Base-by-base conservation (phyloP, 2,888 invertebrate species). In the Phymatocera aterrima region DNA sequence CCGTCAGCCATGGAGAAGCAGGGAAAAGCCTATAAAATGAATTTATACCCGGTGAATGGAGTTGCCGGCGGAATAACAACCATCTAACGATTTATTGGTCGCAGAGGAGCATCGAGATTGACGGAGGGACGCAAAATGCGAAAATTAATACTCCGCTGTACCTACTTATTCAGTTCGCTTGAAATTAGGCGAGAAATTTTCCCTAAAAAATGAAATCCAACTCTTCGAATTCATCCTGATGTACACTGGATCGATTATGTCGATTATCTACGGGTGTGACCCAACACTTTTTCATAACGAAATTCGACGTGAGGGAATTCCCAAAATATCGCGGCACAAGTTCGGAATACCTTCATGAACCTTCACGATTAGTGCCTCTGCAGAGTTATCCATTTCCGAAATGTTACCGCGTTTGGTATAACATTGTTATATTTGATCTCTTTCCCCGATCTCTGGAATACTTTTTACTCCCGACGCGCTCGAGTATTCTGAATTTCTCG, bases 21-120 rank as follows among this genome's bases (percentile, higher is more conserved):
- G 68, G 64, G 43, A 43, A 68, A 68, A 68, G 43, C 24, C 68
- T 68, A 68, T 68, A 68, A 68, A 68, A 46, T 68, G 68, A 43
- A 68, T 68, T 68, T 68, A 46, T 68, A 68, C 46, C 68, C 46
- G 3, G 28, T 46, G 68, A 68, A 68, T 68, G 18, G 61, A 64
- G 61, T 64, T 18, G 61, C 37, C 61, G 37, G 37, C 10, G 61
- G 34, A 64, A 37, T 64, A 68, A 43, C 68, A 68, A 68, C 46
- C 68, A 46, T 68, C 46, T 28, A 46, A 28, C 68, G 68, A 68
- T 68, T 68, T 68, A 68, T 68, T 24, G 40, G 21, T 68, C 5
- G 6, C 18, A 8, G 18, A 64, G 37, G 18, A 37, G 61, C 34
- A 46, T 46, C 43, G 46, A 46, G 43, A 68, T 68, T 68, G 68